These are phyloP conservation scores for Nephrotoma flavescens DNA, from an alignment of 2,888 invertebrate species.

Conservation along the genomic window DNA sequence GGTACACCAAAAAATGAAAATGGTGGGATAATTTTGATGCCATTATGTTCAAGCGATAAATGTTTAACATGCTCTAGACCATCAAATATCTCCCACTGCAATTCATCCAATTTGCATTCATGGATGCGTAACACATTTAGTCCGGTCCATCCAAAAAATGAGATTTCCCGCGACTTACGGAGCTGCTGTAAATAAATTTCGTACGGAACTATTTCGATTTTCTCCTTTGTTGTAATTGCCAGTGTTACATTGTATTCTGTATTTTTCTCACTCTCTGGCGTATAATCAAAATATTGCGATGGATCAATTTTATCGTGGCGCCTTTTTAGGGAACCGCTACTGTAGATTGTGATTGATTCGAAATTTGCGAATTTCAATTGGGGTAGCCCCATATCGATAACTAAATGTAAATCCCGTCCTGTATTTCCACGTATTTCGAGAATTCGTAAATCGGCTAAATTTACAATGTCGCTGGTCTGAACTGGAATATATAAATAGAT, in stretches of 20 bases:
- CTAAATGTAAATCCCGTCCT: conserved; percentile 30
- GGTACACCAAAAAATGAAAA: conserved; percentile 54
- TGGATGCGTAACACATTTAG: conserved; percentile 44
- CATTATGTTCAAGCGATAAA: conserved; percentile 47
- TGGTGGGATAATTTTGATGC: conserved; percentile 46
- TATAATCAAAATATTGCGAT: conserved; percentile 28
- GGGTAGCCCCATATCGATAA: conserved; percentile 34
- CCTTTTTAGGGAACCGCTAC: conserved; percentile 27
- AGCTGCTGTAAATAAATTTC: conserved; percentile 42
- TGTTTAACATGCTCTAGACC: conserved; percentile 42
- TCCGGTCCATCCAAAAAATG: conserved; percentile 30
- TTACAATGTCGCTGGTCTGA: conserved; percentile 23
- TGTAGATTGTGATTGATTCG: conserved; percentile 33
- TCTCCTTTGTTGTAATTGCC: conserved; percentile 23
- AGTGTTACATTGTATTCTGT: conserved; percentile 16
- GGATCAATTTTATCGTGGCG: conserved; percentile 25
- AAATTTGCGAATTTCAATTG: conserved; percentile 37
- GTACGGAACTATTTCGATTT: conserved; percentile 45
- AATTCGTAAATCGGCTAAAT: conserved; percentile 34
- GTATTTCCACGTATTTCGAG: conserved; percentile 44
- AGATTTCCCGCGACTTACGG: conserved; percentile 31
- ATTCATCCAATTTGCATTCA: conserved; percentile 41
- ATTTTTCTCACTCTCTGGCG: conserved; percentile 24
- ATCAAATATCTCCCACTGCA: conserved; percentile 55
- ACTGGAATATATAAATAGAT: conserved; percentile 17